Percentiles rank a stretch among this genome's conserved stretches.
phyloP scores from a whole-genome alignment of 2,888 invertebrate species.

The Deilephila elpenor region DNA sequence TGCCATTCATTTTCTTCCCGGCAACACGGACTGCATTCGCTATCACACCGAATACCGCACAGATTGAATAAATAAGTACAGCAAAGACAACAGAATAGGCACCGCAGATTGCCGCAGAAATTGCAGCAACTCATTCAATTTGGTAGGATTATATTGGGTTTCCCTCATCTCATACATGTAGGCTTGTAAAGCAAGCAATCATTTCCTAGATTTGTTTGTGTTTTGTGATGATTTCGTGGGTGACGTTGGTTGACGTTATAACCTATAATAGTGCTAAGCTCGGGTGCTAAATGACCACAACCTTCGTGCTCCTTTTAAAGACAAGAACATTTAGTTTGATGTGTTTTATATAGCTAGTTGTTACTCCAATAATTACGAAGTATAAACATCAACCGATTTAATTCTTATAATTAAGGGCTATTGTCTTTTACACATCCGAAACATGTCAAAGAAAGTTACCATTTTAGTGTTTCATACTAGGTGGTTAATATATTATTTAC shows the following conservation, averaged over 20 bases:
- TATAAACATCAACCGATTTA: too few species aligned
- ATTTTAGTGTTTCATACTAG: too few species aligned
- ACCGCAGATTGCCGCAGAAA: conserved; percentile 56
- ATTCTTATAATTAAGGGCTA: too few species aligned
- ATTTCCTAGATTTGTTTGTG: background rate
- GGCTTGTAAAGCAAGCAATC: background rate
- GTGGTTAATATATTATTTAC: too few species aligned
- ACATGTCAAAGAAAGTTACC: too few species aligned
- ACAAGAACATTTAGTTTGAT: background rate
- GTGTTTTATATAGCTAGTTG: background rate
- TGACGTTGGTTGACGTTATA: background rate
- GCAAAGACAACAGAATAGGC: conserved; percentile 50
- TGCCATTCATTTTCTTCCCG: conserved; percentile 24
- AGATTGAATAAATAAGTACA: conserved; percentile 49
- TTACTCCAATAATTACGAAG: too few species aligned
- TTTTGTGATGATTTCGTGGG: background rate
- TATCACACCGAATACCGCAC: conserved; percentile 51
- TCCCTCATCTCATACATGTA: background rate
- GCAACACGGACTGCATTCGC: conserved; percentile 43
- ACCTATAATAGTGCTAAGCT: background rate
- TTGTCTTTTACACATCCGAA: too few species aligned
- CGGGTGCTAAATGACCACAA: background rate
- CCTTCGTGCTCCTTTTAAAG: background rate
- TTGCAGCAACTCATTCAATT: conserved; percentile 58
- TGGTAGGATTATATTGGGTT: background rate